These are phyloP conservation scores for Seira musarum DNA, from an alignment of 2,888 invertebrate genomes.

Conservation along the genomic window DNA sequence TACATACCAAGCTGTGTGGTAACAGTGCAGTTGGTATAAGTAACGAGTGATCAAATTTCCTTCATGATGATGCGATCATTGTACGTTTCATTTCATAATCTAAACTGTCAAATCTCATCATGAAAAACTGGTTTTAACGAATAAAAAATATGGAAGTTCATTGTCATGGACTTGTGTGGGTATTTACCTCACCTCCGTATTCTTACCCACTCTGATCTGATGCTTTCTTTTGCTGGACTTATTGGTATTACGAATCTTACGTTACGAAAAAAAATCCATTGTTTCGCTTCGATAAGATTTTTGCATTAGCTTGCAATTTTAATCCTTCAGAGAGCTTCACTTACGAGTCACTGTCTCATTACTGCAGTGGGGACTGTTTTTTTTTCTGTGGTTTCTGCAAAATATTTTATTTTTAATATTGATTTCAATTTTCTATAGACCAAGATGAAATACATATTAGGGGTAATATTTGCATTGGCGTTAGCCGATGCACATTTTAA, in stretches of 20 bases:
- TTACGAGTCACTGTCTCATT: conserved; percentile 16
- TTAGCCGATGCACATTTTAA: conserved; percentile 38
- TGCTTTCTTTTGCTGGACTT: background rate
- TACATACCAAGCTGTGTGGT: background rate
- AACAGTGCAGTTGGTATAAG: too few species aligned
- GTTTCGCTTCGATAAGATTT: background rate
- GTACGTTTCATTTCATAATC: background rate
- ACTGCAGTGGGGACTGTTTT: conserved; percentile 23
- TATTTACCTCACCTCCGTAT: conserved; percentile 26
- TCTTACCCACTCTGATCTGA: too few species aligned
- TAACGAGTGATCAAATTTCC: too few species aligned
- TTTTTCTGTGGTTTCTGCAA: too few species aligned
- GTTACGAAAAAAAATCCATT: background rate
- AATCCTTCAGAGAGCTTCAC: background rate
- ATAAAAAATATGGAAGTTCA: conserved; percentile 53
- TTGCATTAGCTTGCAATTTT: background rate
- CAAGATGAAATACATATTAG: conserved; percentile 29
- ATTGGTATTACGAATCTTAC: background rate
- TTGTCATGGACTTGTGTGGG: conserved; percentile 53
- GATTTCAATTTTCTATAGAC: background rate
- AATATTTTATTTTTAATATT: background rate
- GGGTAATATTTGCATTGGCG: conserved; percentile 27
- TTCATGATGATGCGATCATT: background rate
- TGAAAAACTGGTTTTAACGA: conserved; percentile 51
- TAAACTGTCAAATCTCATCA: background rate